phyloP scores from a whole-genome alignment of 2,888 invertebrate genomes.

The Meiosimyza decipiens region DNA sequence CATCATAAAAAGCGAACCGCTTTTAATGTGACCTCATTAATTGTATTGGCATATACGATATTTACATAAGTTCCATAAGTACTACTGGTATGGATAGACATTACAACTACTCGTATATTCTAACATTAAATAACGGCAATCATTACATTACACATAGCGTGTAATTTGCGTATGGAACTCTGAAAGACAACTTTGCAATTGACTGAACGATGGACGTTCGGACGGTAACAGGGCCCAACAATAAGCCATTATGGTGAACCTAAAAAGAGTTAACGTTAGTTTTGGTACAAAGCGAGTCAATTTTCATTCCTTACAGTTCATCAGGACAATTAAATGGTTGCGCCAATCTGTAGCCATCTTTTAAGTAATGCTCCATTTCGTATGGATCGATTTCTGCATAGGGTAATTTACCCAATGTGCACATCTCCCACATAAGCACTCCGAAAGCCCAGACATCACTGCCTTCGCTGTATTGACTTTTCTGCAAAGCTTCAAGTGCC shows the following conservation, averaged over 20 bases:
- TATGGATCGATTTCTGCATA: slow-evolving; percentile 92
- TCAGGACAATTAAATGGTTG: slow-evolving; percentile 96
- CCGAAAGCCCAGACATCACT: slow-evolving; percentile 98
- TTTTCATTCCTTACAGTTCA: slow-evolving; percentile 82
- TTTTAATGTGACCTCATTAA: no score
- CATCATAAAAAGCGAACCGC: no score
- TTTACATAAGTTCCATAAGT: no score
- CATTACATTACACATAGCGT: slow-evolving; percentile 78
- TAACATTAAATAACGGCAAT: no score
- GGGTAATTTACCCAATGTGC: slow-evolving; percentile 90
- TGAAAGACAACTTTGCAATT: slow-evolving; percentile 83
- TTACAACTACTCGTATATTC: no score
- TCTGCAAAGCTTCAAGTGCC: slow-evolving; percentile 85
- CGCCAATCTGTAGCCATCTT: slow-evolving; percentile 88
- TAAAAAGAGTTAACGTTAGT: slow-evolving; percentile 59
- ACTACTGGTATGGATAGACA: no score
- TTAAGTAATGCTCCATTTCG: slow-evolving; percentile 89
- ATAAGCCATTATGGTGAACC: slow-evolving; percentile 91
- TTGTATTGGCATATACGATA: no score
- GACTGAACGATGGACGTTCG: slow-evolving; percentile 85
- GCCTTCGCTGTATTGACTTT: slow-evolving; percentile 84
- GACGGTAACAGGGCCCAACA: slow-evolving; percentile 90
- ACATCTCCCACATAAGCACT: slow-evolving; percentile 91
- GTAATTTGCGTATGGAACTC: slow-evolving; percentile 89
- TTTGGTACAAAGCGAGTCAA: no score